These are phyloP conservation scores for Eustalomyia histrio DNA, from an alignment of 2,888 invertebrate species.

Conservation along the genomic window DNA sequence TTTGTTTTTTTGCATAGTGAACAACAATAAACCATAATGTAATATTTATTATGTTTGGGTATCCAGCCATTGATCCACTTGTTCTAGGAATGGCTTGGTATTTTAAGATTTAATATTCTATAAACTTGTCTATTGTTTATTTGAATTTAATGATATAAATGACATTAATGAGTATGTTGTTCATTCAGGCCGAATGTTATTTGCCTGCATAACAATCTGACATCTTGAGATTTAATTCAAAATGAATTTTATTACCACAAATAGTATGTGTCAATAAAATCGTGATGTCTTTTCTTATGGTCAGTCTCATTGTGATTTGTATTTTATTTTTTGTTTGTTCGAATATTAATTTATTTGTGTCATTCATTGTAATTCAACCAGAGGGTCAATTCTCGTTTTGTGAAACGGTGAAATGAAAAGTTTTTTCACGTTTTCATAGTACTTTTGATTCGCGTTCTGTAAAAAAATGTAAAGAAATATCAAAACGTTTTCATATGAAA, in stretches of 20 bases:
- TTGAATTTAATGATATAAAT: slow-evolving; percentile 41
- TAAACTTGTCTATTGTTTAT: slow-evolving; percentile 31
- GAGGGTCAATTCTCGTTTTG: too few relatives aligned
- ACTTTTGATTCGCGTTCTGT: too few relatives aligned
- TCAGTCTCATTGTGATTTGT: not conserved
- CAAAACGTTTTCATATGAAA: too few relatives aligned
- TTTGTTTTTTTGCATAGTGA: slow-evolving; percentile 34
- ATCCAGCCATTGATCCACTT: not conserved
- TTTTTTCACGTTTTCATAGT: too few relatives aligned
- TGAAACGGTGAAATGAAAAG: too few relatives aligned
- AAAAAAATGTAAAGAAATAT: too few relatives aligned
- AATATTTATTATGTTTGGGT: not conserved
- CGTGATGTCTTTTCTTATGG: not conserved
- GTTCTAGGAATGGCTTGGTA: slow-evolving; percentile 14
- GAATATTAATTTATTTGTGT: too few relatives aligned
- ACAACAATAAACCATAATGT: not conserved
- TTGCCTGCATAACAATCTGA: not conserved
- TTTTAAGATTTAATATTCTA: slow-evolving; percentile 10
- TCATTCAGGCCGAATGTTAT: slow-evolving; percentile 1
- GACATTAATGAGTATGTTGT: slow-evolving; percentile 40
- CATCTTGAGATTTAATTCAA: not conserved
- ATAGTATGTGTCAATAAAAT: slow-evolving; percentile 10
- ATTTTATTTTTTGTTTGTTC: not conserved
- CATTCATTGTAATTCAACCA: too few relatives aligned
- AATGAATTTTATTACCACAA: slow-evolving; percentile 5